phyloP scores from a whole-genome alignment of 2,113 vertebrate species.

The Callocephalon fimbriatum region DNA sequence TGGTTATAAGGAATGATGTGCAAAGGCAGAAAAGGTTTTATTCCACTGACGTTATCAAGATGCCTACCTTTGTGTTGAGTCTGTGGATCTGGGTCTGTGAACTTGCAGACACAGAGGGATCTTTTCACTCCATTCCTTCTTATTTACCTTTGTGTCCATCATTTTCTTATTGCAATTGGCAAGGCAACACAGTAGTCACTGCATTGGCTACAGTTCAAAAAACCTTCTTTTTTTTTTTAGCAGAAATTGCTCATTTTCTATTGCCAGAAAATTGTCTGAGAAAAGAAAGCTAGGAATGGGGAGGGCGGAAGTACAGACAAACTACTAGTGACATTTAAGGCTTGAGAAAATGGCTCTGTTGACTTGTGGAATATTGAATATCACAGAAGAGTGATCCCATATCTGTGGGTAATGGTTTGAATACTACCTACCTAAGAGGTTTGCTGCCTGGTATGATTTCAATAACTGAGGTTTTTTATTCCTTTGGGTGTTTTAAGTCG shows the following conservation, averaged over 20 bases:
- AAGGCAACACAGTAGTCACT: not conserved
- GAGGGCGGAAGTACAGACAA: rapidly evolving
- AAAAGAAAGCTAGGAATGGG: not conserved
- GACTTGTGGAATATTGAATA: not conserved
- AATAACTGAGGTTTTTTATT: not conserved
- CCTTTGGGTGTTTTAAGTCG: not conserved
- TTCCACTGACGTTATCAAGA: not conserved
- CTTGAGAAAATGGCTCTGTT: not conserved
- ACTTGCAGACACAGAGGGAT: not conserved
- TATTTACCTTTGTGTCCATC: not conserved
- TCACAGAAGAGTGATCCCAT: not conserved
- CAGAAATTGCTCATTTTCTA: not conserved
- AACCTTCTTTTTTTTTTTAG: not conserved
- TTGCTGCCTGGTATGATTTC: not conserved
- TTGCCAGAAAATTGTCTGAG: not conserved
- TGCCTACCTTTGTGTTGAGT: not conserved
- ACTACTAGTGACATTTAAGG: not conserved
- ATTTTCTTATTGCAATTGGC: not conserved
- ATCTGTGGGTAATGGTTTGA: not conserved
- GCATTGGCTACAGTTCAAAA: not conserved
- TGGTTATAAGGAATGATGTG: not conserved
- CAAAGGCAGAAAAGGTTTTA: not conserved
- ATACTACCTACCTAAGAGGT: not conserved
- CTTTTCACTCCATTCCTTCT: not conserved
- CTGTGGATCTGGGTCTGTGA: not conserved